phyloP scores from a whole-genome alignment of 1,140 invertebrate genomes.

The Aphaenogaster floridana region DNA sequence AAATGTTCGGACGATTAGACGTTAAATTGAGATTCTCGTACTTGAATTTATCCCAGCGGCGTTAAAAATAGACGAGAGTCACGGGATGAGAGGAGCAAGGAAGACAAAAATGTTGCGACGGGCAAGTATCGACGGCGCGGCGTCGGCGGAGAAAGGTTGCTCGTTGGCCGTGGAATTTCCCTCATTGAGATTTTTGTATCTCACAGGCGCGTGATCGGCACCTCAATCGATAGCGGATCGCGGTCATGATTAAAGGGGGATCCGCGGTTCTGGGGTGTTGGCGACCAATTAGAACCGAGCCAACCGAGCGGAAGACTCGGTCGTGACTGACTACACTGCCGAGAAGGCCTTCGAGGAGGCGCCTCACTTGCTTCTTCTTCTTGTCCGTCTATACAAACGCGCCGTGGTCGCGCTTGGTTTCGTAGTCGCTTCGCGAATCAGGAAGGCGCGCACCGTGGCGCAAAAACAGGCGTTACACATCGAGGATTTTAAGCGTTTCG shows the following conservation, averaged over 20 bases:
- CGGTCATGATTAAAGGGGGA: constrained; percentile 58
- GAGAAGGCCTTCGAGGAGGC: constrained; percentile 32
- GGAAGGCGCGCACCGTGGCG: constrained; percentile 48
- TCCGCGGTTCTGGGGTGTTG: constrained; percentile 51
- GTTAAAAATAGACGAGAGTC: background rate
- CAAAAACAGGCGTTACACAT: constrained; percentile 63
- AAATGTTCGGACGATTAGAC: constrained; percentile 36
- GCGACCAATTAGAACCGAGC: constrained; percentile 74
- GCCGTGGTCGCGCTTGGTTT: constrained; percentile 49
- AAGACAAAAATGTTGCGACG: constrained; percentile 21
- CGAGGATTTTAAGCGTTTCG: constrained; percentile 58
- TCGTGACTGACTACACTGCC: constrained; percentile 40
- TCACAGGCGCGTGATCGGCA: constrained; percentile 61
- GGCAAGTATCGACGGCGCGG: constrained; percentile 68
- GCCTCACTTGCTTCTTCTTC: constrained; percentile 1
- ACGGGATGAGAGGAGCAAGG: background rate
- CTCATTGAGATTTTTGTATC: constrained; percentile 70
- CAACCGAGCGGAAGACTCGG: constrained; percentile 70
- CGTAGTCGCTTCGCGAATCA: constrained; percentile 61
- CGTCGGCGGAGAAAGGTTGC: constrained; percentile 45
- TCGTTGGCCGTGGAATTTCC: constrained; percentile 76
- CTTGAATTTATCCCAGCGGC: constrained; percentile 9
- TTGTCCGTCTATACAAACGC: constrained; percentile 6
- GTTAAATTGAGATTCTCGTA: constrained; percentile 34
- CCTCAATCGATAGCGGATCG: constrained; percentile 65